Base-by-base conservation (phyloP, 2,888 invertebrate genomes). In the Synergus umbraculus region DNA sequence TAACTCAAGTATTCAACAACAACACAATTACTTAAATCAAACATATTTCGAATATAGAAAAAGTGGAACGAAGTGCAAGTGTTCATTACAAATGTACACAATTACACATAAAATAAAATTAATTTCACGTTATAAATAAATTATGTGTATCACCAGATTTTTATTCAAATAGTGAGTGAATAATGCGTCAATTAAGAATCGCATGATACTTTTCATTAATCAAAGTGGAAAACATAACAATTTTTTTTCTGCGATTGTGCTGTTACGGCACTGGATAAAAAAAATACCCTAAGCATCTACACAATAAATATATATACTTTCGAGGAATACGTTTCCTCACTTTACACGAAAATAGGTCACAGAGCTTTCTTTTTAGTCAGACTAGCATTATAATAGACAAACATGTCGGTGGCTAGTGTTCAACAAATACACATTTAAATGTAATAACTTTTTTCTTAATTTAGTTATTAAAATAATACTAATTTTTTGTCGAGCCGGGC, bases 301-400 rank as follows among this genome's bases (percentile, higher is more conserved):
- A 73, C 54, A 73, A 73, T 73, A 73, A 86, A 85, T 86, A 86
- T 85, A 86, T 85, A 85, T 86, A 86, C 84, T 80, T 84, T 73
- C 65, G 54, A 82, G 79, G 78, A 81, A 77, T 78, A 78, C 69
- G 54, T 46, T 79, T 79, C 64, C 76, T 67, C 78, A 78, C 81
- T 76, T 82, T 82, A 78, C 83, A 80, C 84, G 81, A 87, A 89
- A 88, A 84, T 86, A 84, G 82, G 79, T 84, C 83, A 83, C 84
- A 83, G 82, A 85, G 83, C 83, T 85, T 83, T 85, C 86, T 78
- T 79, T 85, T 85, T 85, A 83, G 85, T 87, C 83, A 85, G 89
- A 91, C 90, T 91, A 91, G 89, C 86, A 87, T 86, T 85, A 83
- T 85, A 79, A 78, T 86, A 87, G 85, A 86, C 83, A 82, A 80